Percentiles rank a stretch among this genome's conserved stretches.
Evolutionary conservation across 2,888 invertebrate species (phyloP).

Genomic region (Octodonta nipae): DNA sequence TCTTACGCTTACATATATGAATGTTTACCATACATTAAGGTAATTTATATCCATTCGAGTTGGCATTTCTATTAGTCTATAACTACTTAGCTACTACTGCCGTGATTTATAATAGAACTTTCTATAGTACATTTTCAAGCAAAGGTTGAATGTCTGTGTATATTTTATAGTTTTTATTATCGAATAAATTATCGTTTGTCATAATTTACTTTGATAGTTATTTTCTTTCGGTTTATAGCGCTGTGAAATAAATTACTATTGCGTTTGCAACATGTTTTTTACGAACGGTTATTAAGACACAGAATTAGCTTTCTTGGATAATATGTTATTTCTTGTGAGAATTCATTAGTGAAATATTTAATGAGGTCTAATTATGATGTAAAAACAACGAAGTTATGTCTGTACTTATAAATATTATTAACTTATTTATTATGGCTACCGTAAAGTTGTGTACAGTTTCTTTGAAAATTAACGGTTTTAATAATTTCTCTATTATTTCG

Average conservation of each 20-base stretch:
- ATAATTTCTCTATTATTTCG: too few relatives aligned
- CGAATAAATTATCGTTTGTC: constrained; percentile 22
- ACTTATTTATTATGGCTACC: too few relatives aligned
- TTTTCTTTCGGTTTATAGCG: constrained; percentile 19
- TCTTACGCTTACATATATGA: constrained; percentile 36
- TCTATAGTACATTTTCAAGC: constrained; percentile 28
- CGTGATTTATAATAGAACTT: constrained; percentile 29
- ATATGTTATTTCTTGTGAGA: too few relatives aligned
- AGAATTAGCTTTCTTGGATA: too few relatives aligned
- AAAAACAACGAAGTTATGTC: too few relatives aligned
- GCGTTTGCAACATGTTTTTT: constrained; percentile 17
- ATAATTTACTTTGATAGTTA: constrained; percentile 24
- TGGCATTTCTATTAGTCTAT: constrained; percentile 38
- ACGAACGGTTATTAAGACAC: too few relatives aligned
- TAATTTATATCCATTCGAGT: constrained; percentile 36
- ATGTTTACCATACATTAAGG: constrained; percentile 39
- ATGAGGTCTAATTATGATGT: too few relatives aligned
- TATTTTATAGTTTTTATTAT: constrained; percentile 28
- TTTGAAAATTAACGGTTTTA: too few relatives aligned
- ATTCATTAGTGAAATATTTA: too few relatives aligned
- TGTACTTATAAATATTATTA: too few relatives aligned
- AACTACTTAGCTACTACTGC: constrained; percentile 32
- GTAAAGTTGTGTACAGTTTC: too few relatives aligned
- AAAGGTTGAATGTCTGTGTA: constrained; percentile 29
- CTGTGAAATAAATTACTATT: constrained; percentile 17